phyloP scores from a whole-genome alignment of 2,888 invertebrate species.

The Pyrrhosoma nymphula region DNA sequence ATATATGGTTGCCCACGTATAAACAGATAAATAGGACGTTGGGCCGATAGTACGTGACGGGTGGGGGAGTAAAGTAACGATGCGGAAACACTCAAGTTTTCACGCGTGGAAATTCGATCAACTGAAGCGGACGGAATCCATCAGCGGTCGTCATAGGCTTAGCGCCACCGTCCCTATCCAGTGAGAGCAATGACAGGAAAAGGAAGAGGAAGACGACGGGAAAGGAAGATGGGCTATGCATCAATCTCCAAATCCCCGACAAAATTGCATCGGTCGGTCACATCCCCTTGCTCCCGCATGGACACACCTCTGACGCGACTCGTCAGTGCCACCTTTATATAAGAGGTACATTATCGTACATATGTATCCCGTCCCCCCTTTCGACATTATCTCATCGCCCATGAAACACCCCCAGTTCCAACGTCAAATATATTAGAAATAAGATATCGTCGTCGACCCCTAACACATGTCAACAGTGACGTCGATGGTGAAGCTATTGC shows the following conservation, averaged over 20 bases:
- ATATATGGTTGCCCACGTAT: no score
- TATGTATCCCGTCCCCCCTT: background rate
- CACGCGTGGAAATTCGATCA: slow-evolving; percentile 1
- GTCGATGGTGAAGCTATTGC: background rate
- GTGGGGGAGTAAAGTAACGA: background rate
- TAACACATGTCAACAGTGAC: background rate
- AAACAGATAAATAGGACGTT: no score
- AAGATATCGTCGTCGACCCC: background rate
- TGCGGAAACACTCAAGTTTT: background rate
- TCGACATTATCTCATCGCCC: background rate
- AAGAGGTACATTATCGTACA: no score
- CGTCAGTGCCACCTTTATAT: background rate
- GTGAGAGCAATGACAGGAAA: no score
- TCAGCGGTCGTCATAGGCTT: slow-evolving; percentile 11
- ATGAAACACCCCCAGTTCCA: background rate
- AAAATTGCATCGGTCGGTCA: background rate
- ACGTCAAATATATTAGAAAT: background rate
- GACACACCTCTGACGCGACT: background rate
- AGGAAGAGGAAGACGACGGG: background rate
- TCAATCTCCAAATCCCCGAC: slow-evolving; percentile 1
- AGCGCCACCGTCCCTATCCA: background rate
- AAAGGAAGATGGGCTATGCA: background rate
- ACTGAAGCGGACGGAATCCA: slow-evolving; percentile 11
- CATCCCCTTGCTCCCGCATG: background rate
- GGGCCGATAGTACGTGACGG: background rate